Conservation (phyloP, 2,113 vertebrate genomes). For the Macquaria australasica region DNA sequence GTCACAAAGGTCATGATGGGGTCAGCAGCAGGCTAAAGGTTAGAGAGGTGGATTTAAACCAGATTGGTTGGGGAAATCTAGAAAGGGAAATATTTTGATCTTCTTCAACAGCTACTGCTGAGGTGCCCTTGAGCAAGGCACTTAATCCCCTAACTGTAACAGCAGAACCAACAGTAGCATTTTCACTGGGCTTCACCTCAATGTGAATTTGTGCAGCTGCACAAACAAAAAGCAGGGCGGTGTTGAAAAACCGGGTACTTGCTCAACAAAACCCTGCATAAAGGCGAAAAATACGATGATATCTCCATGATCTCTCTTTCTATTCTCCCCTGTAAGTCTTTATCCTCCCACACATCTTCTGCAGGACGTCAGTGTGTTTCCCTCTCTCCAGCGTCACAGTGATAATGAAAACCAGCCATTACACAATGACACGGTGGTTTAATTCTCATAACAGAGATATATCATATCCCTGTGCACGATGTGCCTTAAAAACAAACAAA, state of each 20-base stretch:
- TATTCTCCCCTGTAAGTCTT: background rate
- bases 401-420: slow-evolving; percentile 62
- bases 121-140: slow-evolving; percentile 67
- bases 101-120: slow-evolving; percentile 30
- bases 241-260: background rate
- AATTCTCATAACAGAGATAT: slow-evolving; percentile 37
- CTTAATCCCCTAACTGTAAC: slow-evolving; percentile 38
- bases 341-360: slow-evolving; percentile 11
- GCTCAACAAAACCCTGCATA: slow-evolving; percentile 22
- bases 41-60: slow-evolving; percentile 13
- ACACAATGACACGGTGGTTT: slow-evolving; percentile 41
- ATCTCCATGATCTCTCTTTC: slow-evolving; percentile 30
- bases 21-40: slow-evolving; percentile 12
- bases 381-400: slow-evolving; percentile 64
- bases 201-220: slow-evolving; percentile 4
- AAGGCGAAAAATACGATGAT: slow-evolving; percentile 39
- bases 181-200: slow-evolving; percentile 24
- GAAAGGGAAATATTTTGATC: slow-evolving; percentile 13
- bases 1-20: slow-evolving; percentile 26
- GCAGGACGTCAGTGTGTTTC: slow-evolving; percentile 29
- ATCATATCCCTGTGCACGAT: slow-evolving; percentile 23
- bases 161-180: slow-evolving; percentile 27
- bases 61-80: slow-evolving; percentile 1
- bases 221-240: slow-evolving; percentile 31
- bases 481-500: slow-evolving; percentile 44